Conservation (phyloP, 2,797 vertebrate genomes). For the Squalus acanthias region DNA sequence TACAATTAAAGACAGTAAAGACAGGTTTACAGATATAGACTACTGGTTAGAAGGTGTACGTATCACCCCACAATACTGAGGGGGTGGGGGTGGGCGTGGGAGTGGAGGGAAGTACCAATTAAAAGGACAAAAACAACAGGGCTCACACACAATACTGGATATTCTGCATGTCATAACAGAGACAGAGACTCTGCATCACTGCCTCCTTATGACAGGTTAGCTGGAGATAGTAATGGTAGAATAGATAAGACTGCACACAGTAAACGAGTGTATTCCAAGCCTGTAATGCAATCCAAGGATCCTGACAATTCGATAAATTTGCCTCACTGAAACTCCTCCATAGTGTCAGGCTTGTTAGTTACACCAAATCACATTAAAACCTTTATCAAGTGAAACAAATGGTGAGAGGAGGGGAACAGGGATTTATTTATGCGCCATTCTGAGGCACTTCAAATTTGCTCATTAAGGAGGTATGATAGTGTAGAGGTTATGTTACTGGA, state of each 20-base stretch:
- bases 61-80: background rate
- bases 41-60: background rate
- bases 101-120: background rate
- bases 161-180: background rate
- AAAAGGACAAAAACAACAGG: background rate
- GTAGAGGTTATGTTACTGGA: background rate
- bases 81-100: background rate
- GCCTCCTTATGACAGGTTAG: background rate
- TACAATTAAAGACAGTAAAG: background rate
- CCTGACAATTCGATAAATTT: background rate
- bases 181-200: background rate
- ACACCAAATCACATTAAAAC: background rate
- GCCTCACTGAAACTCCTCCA: background rate
- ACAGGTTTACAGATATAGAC: background rate
- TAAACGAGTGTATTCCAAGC: background rate
- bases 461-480: background rate
- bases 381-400: background rate
- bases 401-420: background rate
- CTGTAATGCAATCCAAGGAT: background rate
- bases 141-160: background rate
- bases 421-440: background rate
- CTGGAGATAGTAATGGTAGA: background rate
- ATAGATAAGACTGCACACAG: background rate
- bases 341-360: background rate
- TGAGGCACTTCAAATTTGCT: background rate